A percentile compares a stretch with the other conserved stretches of the same genome.
Conservation (phyloP, 2,113 vertebrate genomes). For the Kryptolebias marmoratus region DNA sequence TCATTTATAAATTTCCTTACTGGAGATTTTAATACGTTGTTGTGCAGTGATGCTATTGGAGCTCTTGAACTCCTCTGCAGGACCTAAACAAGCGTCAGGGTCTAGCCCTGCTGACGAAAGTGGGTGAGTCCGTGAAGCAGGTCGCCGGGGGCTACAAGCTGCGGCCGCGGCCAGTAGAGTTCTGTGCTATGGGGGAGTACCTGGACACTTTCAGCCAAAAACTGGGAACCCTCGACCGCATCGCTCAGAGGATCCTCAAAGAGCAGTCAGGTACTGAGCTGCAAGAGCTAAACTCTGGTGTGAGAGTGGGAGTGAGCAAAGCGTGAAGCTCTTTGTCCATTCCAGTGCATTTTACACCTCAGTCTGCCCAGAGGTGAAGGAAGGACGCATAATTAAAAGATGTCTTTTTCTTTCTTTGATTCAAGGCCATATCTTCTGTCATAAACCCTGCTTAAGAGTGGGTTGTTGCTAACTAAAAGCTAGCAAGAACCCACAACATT, state of each 20-base stretch:
- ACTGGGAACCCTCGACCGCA: conserved; percentile 96
- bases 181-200: conserved; percentile 92
- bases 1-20: neutral
- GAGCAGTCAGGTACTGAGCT: conserved; percentile 88
- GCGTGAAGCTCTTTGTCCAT: too few species aligned
- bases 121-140: conserved; percentile 95
- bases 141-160: conserved; percentile 95
- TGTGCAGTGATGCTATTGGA: too few species aligned
- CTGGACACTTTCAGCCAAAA: conserved; percentile 94
- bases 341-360: too few species aligned
- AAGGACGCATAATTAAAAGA: too few species aligned
- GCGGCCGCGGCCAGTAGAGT: conserved; percentile 89
- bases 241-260: conserved; percentile 96
- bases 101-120: conserved; percentile 89
- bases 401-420: too few species aligned
- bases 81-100: conserved; percentile 98
- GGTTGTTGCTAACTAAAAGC: too few species aligned
- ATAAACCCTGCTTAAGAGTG: too few species aligned
- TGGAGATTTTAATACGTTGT: neutral
- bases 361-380: too few species aligned
- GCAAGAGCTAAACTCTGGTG: neutral
- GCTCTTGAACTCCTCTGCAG: conserved; percentile 63
- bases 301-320: too few species aligned
- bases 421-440: too few species aligned
- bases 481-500: too few species aligned